A percentile compares a stretch with the other conserved stretches of the same genome.
phyloP scores from a whole-genome alignment of 1,140 invertebrate genomes.

The Varroa destructor region DNA sequence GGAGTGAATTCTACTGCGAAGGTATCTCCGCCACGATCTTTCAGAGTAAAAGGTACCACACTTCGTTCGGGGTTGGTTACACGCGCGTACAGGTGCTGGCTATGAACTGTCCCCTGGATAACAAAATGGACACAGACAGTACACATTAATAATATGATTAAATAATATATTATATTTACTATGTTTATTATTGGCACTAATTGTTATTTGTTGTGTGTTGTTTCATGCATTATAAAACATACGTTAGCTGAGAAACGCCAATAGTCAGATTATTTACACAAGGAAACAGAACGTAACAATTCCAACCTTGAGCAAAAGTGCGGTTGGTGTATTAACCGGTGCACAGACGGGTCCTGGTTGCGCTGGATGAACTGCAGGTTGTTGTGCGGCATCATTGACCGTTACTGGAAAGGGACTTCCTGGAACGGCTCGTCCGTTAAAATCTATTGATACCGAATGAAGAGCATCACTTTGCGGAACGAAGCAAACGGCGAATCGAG shows the following conservation, averaged over 20 bases:
- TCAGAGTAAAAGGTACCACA: constrained; percentile 8
- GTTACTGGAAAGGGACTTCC: constrained; percentile 40
- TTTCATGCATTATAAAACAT: no score
- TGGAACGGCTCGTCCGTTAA: constrained; percentile 70
- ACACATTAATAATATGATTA: constrained; percentile 2
- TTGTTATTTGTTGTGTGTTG: no score
- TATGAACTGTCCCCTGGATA: constrained; percentile 1
- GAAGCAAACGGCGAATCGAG: constrained; percentile 84
- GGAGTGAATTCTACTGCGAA: constrained; percentile 8
- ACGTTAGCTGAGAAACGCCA: no score
- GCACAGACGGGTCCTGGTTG: not conserved
- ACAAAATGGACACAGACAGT: constrained; percentile 15
- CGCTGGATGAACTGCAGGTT: not conserved
- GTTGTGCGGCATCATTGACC: not conserved
- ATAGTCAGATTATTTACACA: no score
- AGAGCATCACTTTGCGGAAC: constrained; percentile 80
- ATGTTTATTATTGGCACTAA: no score
- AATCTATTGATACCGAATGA: constrained; percentile 87
- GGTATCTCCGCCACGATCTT: not conserved
- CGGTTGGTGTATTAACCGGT: not conserved
- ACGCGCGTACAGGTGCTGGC: not conserved
- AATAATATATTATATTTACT: constrained; percentile 19
- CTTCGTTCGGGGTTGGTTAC: constrained; percentile 2
- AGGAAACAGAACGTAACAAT: no score
- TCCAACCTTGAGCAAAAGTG: constrained; percentile 16